Evolutionary conservation across 2,113 vertebrate genomes (phyloP).

Genomic region (Stegostoma tigrinum): DNA sequence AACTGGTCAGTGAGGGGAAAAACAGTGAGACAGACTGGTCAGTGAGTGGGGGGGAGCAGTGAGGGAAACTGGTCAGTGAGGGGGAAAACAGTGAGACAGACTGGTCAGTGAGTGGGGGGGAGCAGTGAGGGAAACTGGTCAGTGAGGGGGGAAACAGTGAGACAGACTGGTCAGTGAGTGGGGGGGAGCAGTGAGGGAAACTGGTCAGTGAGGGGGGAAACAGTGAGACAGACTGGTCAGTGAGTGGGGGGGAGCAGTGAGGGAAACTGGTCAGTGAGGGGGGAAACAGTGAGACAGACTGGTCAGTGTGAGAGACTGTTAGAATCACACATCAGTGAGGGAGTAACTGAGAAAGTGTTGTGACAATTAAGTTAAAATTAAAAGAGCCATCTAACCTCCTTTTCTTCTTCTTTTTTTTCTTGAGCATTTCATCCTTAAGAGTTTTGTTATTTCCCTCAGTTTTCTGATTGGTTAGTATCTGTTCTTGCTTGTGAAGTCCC

Average conservation of each 20-base stretch:
- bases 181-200: too few relatives aligned
- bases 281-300: too few relatives aligned
- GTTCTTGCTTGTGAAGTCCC: not conserved
- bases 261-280: not conserved
- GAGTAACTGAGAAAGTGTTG: not conserved
- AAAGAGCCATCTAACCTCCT: conserved; percentile 43
- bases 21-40: not conserved
- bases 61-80: not conserved
- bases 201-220: not conserved
- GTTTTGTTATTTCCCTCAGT: not conserved
- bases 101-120: not conserved
- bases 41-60: too few relatives aligned
- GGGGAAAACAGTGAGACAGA: too few relatives aligned
- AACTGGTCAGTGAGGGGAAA: not conserved
- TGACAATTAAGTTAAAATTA: not conserved
- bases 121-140: not conserved
- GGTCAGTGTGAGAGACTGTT: not conserved
- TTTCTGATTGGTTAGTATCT: not conserved
- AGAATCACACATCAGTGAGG: not conserved
- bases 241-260: not conserved
- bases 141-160: too few relatives aligned
- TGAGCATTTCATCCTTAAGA: conserved; percentile 40
- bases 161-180: too few relatives aligned
- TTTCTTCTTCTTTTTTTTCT: conserved; percentile 48
- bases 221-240: not conserved